Percentiles rank a stretch among this genome's conserved stretches.
Conservation (phyloP, 2,797 vertebrate species). For the Mallotus villosus region DNA sequence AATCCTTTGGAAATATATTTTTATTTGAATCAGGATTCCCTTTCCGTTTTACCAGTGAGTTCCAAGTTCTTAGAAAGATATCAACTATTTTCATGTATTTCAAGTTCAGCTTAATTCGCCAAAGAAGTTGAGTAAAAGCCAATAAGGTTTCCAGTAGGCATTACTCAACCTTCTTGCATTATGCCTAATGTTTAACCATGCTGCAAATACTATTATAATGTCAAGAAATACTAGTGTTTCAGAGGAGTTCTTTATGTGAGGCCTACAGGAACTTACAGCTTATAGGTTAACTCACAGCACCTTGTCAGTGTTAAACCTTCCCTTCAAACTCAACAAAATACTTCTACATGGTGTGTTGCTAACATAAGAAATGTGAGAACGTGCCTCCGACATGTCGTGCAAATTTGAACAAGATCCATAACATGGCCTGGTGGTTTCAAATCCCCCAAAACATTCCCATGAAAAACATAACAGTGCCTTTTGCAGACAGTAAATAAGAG, state of each 20-base stretch:
- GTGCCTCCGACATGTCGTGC: not conserved
- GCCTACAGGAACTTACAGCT: not conserved
- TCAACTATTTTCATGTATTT: not conserved
- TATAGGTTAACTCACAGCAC: not conserved
- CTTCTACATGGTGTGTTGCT: conserved; percentile 1
- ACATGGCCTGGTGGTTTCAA: not conserved
- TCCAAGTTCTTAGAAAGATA: not conserved
- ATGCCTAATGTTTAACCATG: not conserved
- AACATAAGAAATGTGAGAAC: not conserved
- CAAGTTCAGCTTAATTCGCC: not conserved
- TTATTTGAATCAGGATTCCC: not conserved
- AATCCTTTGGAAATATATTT: not conserved
- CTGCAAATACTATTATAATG: not conserved
- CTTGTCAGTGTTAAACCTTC: not conserved
- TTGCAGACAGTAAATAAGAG: conserved; percentile 33
- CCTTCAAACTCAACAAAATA: not conserved
- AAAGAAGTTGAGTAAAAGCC: not conserved
- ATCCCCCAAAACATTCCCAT: not conserved
- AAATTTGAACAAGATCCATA: not conserved
- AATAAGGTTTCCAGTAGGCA: not conserved
- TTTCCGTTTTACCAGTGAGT: not conserved
- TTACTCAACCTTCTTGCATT: not conserved
- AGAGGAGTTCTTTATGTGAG: not conserved
- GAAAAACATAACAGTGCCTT: not conserved
- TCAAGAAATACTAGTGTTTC: not conserved